A percentile compares a stretch with the other conserved stretches of the same genome.
These are phyloP conservation scores for Drosophila buzzatii DNA, from an alignment of 2,888 invertebrate species.

Conservation along the genomic window DNA sequence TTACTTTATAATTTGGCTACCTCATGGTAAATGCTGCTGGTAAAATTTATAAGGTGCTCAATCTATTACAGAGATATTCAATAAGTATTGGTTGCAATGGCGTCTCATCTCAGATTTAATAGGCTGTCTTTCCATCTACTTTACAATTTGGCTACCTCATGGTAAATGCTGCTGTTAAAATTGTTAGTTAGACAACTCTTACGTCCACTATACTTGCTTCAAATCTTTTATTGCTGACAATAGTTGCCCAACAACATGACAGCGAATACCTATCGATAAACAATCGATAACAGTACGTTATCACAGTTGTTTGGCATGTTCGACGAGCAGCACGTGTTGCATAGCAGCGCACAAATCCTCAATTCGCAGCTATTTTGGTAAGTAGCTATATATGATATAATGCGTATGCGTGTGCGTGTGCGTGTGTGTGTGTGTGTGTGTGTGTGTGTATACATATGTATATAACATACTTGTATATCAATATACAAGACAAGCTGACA, in stretches of 20 bases:
- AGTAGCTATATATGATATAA: neutral
- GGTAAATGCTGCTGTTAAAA: neutral
- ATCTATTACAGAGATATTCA: no score
- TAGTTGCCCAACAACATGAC: neutral
- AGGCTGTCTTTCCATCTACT: neutral
- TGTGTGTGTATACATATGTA: slow-evolving; percentile 8
- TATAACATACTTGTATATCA: slow-evolving; percentile 19
- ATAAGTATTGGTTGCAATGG: no score
- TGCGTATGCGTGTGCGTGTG: neutral
- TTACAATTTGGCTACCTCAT: neutral
- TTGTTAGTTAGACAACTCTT: neutral
- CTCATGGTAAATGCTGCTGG: neutral
- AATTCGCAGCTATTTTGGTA: slow-evolving; percentile 15
- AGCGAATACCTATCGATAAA: slow-evolving; percentile 1
- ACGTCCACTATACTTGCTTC: neutral
- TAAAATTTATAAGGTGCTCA: neutral
- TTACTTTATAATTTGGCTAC: neutral
- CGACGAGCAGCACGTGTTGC: slow-evolving; percentile 5
- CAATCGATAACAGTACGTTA: slow-evolving; percentile 2
- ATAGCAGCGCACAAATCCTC: neutral
- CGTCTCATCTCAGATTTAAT: no score
- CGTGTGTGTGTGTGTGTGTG: slow-evolving; percentile 1
- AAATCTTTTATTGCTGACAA: neutral
- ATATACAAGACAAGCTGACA: slow-evolving; percentile 39
- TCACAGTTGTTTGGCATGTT: neutral